Percentiles rank a stretch among this genome's conserved stretches.
These are phyloP conservation scores for Trichogramma evanescens DNA, from an alignment of 2,888 invertebrate species.

Conservation along the genomic window DNA sequence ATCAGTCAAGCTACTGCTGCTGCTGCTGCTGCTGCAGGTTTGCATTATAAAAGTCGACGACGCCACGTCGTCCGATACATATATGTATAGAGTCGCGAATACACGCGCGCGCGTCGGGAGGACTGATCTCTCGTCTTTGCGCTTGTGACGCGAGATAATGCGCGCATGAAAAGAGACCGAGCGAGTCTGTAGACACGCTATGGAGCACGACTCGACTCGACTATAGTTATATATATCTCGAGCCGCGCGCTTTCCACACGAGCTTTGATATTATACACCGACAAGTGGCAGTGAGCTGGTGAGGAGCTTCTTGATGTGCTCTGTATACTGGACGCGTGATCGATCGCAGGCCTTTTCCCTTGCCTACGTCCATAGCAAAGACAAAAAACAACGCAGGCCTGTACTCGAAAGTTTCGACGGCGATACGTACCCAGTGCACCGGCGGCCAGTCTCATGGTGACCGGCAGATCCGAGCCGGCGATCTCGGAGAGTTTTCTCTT, in stretches of 20 bases:
- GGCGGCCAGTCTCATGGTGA: constrained; percentile 64
- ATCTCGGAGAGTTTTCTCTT: constrained; percentile 63
- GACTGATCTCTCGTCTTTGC: not conserved
- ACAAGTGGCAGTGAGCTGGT: not conserved
- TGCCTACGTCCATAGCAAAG: too few relatives aligned
- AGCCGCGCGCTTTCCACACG: not conserved
- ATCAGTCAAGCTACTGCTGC: not conserved
- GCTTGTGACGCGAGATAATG: constrained; percentile 8
- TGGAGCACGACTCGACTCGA: too few relatives aligned
- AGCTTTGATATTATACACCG: not conserved
- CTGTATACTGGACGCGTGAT: not conserved
- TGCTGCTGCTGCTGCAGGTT: not conserved
- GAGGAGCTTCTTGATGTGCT: too few relatives aligned
- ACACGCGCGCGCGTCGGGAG: not conserved
- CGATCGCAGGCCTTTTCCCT: too few relatives aligned
- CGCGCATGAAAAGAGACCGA: constrained; percentile 3
- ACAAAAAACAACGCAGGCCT: not conserved
- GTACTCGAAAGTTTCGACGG: not conserved
- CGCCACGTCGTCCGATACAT: not conserved
- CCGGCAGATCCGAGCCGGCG: constrained; percentile 58
- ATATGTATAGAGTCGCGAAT: not conserved
- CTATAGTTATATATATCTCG: too few relatives aligned
- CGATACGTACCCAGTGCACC: constrained; percentile 59
- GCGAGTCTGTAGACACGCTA: not conserved
- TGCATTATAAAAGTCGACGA: not conserved